phyloP scores from a whole-genome alignment of 2,113 vertebrate species.

The Marmota monax region DNA sequence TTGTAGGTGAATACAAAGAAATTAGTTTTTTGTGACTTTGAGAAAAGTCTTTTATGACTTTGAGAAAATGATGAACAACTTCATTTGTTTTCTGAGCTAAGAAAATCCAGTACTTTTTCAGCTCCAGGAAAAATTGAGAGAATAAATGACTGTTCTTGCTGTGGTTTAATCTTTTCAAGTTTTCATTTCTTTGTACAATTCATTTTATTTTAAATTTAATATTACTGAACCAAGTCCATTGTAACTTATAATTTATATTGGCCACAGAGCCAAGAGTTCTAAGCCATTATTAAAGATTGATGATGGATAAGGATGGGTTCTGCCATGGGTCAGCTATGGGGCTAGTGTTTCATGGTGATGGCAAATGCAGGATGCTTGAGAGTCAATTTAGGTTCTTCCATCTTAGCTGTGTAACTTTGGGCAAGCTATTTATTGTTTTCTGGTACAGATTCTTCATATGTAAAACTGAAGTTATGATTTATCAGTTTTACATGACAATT shows the following conservation, averaged over 20 bases:
- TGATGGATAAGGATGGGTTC: neutral
- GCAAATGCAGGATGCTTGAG: neutral
- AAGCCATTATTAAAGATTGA: conserved; percentile 40
- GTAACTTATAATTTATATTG: conserved; percentile 37
- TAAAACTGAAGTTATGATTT: neutral
- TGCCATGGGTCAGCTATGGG: neutral
- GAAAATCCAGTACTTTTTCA: conserved; percentile 10
- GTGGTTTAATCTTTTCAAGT: conserved; percentile 35
- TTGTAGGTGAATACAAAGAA: neutral
- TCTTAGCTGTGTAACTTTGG: neutral
- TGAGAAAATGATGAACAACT: conserved; percentile 60
- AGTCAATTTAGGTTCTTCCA: neutral
- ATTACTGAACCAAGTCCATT: conserved; percentile 41
- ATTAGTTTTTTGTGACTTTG: conserved; percentile 52
- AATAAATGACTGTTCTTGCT: conserved; percentile 23
- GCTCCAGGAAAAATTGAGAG: conserved; percentile 35
- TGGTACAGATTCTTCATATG: neutral
- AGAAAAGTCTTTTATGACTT: neutral
- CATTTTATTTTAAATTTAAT: conserved; percentile 53
- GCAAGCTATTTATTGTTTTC: neutral
- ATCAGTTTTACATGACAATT: conserved; percentile 4
- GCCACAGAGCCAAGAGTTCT: neutral
- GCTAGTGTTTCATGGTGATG: neutral
- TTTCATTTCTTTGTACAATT: conserved; percentile 48
- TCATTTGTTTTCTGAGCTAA: conserved; percentile 61